Evolutionary conservation across 2,888 invertebrate genomes (phyloP), one percentile per base, ranked within the genome.

Genomic region (Drosophila tripunctata): DNA sequence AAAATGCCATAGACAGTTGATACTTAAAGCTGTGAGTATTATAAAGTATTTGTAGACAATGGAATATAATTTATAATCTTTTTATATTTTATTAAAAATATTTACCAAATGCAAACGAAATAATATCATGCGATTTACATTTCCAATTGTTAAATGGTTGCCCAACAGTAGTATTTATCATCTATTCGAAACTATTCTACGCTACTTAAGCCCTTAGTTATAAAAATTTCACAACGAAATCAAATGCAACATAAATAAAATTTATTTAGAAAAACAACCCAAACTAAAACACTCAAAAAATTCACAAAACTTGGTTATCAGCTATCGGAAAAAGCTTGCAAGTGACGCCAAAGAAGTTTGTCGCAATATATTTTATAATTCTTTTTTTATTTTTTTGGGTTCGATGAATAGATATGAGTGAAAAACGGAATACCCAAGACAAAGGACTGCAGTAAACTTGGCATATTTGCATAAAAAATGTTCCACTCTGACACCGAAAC

Each of bases 281-380:
- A 54, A 57, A 57, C 57, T 50, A 56, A 40, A 52, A 15, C 51
- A 21, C 44, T 52, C 54, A 48, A 55, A 71, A 66, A 65, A 75
- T 61, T 67, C 47, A 52, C 7, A 35, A 57, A 65, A 56, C 17
- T 52, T 17, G 45, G 58, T 40, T 64, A 60, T 27, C 27, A 27
- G 27, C 10, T 10, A n/a, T 63, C 63, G 38, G 47, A 14, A 17
- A 38, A 58, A 33, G 22, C 54, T 74, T 35, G 45, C 45, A 63
- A 67, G 24, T 45, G 87, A 71, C 87, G 87, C 82, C 87, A 87
- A 78, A 75, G 79, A 81, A 81, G 64, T 85, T 81, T 87, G 64
- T 66, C 61, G 85, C 85, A 78, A 69, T 70, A 78, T 27, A 27
- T 27, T 27, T 27, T 27, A n/a, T n/a, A n/a, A n/a, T n/a, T n/a